Evolutionary conservation across 2,888 invertebrate species (phyloP), one percentile per base, ranked within the genome.

Genomic region (Orthosia cruda): DNA sequence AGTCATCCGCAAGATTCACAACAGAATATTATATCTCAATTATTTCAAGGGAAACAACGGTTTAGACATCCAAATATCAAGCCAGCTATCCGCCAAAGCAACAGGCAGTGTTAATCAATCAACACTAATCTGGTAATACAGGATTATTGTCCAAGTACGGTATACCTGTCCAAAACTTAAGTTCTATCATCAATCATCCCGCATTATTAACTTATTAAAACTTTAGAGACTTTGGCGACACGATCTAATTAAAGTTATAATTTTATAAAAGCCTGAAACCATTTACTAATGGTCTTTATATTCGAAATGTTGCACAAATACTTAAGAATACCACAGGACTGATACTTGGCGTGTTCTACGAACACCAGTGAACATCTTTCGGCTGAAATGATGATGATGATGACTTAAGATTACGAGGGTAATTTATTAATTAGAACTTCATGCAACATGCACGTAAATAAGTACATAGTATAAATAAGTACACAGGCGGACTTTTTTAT

Each of bases 101-200:
- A 65, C 77, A 61, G 45, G 23, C 52, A 45, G 23, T 4, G 57
- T 59, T 73, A 69, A 82, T 78, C 73, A 77, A 82, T 82, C 65
- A 72, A 55, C 45, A 32, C 49, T 32, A 82, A 68, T 40, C 59
- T 26, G 9, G 45, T 4, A 61, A 32, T 55, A 71, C 32, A 63
- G 50, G 68, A 66, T 78, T 69, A 72, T 50, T 61, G 52, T 61
- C 40, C 23, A 47, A 76, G 26, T 63, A 13, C 50, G n/a, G 52
- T 40, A 26, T 50, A 81, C 77, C 73, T 82, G 68, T 72, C 54
- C 13, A 23, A 61, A 0, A 65, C 54, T 26, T 26, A 81, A 77
- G 61, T 69, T 62, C 15, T 32, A 20, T 66, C 57, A 66, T 82
- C 73, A 73, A 82, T 81, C 80, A 81, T 18, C 5, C 20, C 15